Percentiles rank a stretch among this genome's conserved stretches.
Conservation (phyloP, 2,113 vertebrate genomes). For the Chrysemys picta region DNA sequence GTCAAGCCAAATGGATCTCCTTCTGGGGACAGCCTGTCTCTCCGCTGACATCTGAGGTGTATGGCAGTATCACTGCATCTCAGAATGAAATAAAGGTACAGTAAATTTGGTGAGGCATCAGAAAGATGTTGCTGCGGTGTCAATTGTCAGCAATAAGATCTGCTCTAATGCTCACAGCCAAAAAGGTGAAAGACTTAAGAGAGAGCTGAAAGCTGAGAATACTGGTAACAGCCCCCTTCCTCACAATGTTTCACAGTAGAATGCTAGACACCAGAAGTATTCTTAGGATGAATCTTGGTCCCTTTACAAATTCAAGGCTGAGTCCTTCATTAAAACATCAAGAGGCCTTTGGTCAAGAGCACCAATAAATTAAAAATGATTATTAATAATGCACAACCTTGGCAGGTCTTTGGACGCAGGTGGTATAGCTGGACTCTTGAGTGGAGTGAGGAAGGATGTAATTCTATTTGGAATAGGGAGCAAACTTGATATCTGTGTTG, state of each 20-base stretch:
- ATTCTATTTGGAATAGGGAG: background rate
- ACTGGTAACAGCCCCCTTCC: rapidly evolving
- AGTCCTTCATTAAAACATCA: background rate
- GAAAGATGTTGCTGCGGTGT: background rate
- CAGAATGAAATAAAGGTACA: background rate
- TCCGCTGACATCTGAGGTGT: background rate
- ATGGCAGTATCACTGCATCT: background rate
- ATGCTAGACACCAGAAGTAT: background rate
- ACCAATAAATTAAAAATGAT: conserved; percentile 38
- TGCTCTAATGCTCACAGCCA: rapidly evolving
- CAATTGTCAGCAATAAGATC: background rate
- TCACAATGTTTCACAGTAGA: rapidly evolving
- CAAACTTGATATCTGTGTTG: background rate
- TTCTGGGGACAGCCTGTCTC: background rate
- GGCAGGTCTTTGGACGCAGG: conserved; percentile 8
- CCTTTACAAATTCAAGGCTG: background rate
- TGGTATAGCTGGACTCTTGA: background rate
- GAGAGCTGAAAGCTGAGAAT: rapidly evolving
- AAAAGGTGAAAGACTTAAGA: background rate
- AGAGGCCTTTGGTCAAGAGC: conserved; percentile 27
- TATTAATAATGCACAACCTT: background rate
- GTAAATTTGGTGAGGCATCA: background rate
- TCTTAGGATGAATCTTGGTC: background rate
- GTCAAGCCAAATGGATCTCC: conserved; percentile 2
- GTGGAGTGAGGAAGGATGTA: background rate